Percentiles rank a stretch among this genome's conserved stretches.
Evolutionary conservation across 2,113 vertebrate species (phyloP).

Genomic region (Cnemophilus loriae): DNA sequence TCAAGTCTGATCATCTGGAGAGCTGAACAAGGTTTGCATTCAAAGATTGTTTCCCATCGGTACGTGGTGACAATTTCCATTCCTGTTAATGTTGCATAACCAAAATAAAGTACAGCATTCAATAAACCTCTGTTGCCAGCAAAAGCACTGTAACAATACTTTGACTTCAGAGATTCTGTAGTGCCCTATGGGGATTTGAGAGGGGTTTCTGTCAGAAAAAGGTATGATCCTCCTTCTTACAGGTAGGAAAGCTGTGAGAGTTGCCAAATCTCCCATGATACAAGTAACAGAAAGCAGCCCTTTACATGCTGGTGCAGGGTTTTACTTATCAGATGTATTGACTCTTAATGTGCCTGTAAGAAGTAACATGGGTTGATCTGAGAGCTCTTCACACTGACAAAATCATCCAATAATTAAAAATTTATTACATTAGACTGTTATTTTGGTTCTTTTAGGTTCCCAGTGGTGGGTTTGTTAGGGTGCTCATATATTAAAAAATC

Average conservation of each 20-base stretch:
- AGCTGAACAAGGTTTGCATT: conserved; percentile 10
- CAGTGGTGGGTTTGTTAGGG: neutral
- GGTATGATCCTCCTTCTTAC: neutral
- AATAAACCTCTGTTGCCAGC: neutral
- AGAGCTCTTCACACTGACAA: neutral
- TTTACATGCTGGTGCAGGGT: neutral
- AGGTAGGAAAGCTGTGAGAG: neutral
- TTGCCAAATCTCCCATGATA: neutral
- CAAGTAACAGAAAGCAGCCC: neutral
- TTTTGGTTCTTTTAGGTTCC: neutral
- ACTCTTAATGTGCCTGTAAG: neutral
- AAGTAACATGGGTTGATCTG: neutral
- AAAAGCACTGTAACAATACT: neutral
- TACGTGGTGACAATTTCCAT: neutral
- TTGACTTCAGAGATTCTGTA: neutral
- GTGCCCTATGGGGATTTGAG: neutral
- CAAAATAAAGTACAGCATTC: neutral
- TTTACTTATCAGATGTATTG: neutral
- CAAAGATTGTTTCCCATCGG: neutral
- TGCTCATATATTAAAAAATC: conserved; percentile 60
- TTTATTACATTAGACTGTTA: neutral
- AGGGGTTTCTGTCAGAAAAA: neutral
- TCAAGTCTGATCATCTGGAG: neutral
- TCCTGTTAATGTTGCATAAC: neutral
- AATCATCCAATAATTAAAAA: neutral